These are phyloP conservation scores for Andrena trimmerana DNA, from an alignment of 2,888 invertebrate genomes.

Conservation along the genomic window DNA sequence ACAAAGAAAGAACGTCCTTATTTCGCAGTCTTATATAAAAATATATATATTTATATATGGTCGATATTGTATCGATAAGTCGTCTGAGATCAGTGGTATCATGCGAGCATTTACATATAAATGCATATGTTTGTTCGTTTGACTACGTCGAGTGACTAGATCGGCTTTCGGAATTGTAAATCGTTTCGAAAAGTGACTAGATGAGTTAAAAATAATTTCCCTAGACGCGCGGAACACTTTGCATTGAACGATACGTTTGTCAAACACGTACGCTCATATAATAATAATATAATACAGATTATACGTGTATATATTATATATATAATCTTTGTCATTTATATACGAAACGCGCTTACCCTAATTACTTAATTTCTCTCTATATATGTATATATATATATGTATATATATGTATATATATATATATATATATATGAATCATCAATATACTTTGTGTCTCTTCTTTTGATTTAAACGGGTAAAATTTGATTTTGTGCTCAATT, in stretches of 20 bases:
- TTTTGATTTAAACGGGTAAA: constrained; percentile 77
- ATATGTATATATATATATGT: constrained; percentile 70
- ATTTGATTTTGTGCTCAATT: constrained; percentile 85
- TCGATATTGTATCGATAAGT: constrained; percentile 58
- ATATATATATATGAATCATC: constrained; percentile 75
- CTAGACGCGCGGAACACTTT: constrained; percentile 60
- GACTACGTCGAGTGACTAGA: constrained; percentile 77
- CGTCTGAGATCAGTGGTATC: constrained; percentile 37
- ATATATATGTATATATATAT: constrained; percentile 36
- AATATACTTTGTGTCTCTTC: constrained; percentile 71
- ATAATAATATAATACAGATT: constrained; percentile 75
- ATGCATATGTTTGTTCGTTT: constrained; percentile 10
- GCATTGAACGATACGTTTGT: constrained; percentile 48
- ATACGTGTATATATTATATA: constrained; percentile 54
- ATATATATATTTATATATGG: constrained; percentile 46
- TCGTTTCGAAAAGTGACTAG: constrained; percentile 80
- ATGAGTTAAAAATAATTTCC: constrained; percentile 67
- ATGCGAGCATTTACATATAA: constrained; percentile 21
- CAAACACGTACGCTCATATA: constrained; percentile 51
- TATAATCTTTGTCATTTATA: constrained; percentile 55
- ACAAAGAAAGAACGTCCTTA: constrained; percentile 36
- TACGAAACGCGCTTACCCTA: constrained; percentile 65
- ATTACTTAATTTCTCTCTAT: constrained; percentile 53
- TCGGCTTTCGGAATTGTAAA: constrained; percentile 77
- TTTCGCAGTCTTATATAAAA: constrained; percentile 64